phyloP scores from a whole-genome alignment of 2,797 vertebrate species.

The Rhabdophis nuchalis region DNA sequence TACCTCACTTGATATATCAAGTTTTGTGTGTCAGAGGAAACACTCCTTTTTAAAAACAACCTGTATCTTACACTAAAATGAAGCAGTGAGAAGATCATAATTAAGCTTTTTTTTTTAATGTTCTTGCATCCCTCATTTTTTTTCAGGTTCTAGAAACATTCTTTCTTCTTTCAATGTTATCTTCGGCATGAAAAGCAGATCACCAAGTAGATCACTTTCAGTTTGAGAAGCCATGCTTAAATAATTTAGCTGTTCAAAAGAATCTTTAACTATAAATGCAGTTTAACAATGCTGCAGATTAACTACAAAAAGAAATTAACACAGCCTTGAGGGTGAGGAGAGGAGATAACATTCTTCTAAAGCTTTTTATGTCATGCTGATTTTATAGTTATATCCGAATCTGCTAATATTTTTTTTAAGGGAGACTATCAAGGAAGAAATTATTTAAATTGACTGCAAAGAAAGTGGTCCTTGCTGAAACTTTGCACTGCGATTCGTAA shows the following conservation, averaged over 20 bases:
- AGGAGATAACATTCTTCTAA: slow-evolving; percentile 75
- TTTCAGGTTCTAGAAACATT: slow-evolving; percentile 70
- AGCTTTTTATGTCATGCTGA: slow-evolving; percentile 68
- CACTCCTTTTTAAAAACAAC: slow-evolving; percentile 32
- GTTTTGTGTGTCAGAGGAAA: not conserved
- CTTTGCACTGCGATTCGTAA: not conserved
- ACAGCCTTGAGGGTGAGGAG: slow-evolving; percentile 71
- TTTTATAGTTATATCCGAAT: slow-evolving; percentile 70
- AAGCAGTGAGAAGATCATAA: slow-evolving; percentile 53
- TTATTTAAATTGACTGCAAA: slow-evolving; percentile 43
- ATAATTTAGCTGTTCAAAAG: slow-evolving; percentile 77
- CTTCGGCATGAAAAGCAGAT: slow-evolving; percentile 75
- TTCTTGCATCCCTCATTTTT: slow-evolving; percentile 61
- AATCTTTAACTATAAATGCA: slow-evolving; percentile 79
- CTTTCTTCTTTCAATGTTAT: slow-evolving; percentile 74
- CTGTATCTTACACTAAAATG: slow-evolving; percentile 36
- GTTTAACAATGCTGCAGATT: slow-evolving; percentile 74
- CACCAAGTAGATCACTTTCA: slow-evolving; percentile 68
- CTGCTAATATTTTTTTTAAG: slow-evolving; percentile 72
- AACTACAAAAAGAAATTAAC: slow-evolving; percentile 82
- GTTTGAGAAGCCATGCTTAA: slow-evolving; percentile 72
- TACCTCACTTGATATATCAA: not conserved
- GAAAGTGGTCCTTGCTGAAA: slow-evolving; percentile 1
- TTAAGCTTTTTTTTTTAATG: slow-evolving; percentile 66
- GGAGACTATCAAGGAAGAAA: slow-evolving; percentile 62